Evolutionary conservation across 1,140 invertebrate species (phyloP).

Genomic region (Arion vulgaris): DNA sequence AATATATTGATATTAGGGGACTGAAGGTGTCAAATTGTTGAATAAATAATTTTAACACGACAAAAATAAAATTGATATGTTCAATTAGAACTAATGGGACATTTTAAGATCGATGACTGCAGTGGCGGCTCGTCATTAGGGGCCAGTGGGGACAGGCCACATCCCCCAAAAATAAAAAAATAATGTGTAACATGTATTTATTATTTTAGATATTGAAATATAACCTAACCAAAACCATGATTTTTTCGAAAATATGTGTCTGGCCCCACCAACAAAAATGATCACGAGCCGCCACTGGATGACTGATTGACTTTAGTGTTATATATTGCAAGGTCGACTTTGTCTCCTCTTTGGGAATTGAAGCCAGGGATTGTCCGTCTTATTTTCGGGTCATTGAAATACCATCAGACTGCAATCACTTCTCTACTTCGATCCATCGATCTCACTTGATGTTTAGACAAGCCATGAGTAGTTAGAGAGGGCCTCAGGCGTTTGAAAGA

Average conservation of each 20-base stretch:
- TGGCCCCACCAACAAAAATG: too few species aligned
- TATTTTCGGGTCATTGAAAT: conserved; percentile 13
- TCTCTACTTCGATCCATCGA: neutral
- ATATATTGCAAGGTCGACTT: neutral
- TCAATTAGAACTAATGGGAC: too few species aligned
- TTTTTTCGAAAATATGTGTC: too few species aligned
- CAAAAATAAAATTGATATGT: neutral
- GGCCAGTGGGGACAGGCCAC: too few species aligned
- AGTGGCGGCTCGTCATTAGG: too few species aligned
- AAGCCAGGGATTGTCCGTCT: neutral
- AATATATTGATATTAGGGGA: too few species aligned
- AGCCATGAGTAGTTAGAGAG: neutral
- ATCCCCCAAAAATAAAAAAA: too few species aligned
- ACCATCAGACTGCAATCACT: conserved; percentile 4
- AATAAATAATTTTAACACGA: neutral
- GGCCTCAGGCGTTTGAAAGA: neutral
- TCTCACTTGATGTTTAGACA: neutral
- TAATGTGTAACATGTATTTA: too few species aligned
- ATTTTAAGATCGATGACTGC: neutral
- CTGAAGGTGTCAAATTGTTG: neutral
- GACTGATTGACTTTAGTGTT: neutral
- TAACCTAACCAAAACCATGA: too few species aligned
- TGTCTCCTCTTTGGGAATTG: neutral
- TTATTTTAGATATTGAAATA: too few species aligned
- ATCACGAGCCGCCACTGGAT: too few species aligned